Evolutionary conservation across 2,888 invertebrate genomes (phyloP), one percentile per base, ranked within the genome.

Genomic region (Caenorhabditis sulstoni): DNA sequence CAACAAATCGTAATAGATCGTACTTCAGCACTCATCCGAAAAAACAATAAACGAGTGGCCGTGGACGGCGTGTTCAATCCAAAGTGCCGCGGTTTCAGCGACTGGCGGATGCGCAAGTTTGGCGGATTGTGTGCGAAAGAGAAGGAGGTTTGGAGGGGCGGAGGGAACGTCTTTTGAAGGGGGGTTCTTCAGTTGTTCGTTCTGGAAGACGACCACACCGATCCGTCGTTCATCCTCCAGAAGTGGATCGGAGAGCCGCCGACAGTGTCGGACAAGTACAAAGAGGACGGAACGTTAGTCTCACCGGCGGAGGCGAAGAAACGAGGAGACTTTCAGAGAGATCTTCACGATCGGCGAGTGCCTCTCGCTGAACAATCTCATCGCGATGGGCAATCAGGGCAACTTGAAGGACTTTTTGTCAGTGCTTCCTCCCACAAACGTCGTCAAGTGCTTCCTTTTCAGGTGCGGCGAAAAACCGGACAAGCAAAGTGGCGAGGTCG

Each of bases 391-490:
- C n/a, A 64, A 45, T 11, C 62, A 45, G 29, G 71, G 71, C 23
- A 71, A 71, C n/a, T 57, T 71, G 57, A 71, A 71, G n/a, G 71
- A 71, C 55, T 71, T 71, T 57, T 64, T 71, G 71, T 70, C 22
- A 68, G 68, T 41, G 35, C n/a, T 16, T 3, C 16, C 3, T 49
- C 47, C 3, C 20, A n/a, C n/a, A n/a, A n/a, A n/a, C 16, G 14
- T 20, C 18, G 20, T 57, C 41, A 57, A 57, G 57, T 57, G 55
- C 37, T 16, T 57, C 41, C 20, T 22, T 67, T 68, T 37, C 70
- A 70, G 70, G 45, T 71, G 71, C 29, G 71, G 71, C 0, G 71
- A 71, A 37, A 62, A 71, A 47, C 62, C 71, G n/a, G 71, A 71
- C 50, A 71, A 71, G 23, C 64, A 64, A 35, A 29, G 29, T 18